A percentile compares a stretch with the other conserved stretches of the same genome.
Conservation (phyloP, 2,113 vertebrate genomes). For the Butorides virescens region DNA sequence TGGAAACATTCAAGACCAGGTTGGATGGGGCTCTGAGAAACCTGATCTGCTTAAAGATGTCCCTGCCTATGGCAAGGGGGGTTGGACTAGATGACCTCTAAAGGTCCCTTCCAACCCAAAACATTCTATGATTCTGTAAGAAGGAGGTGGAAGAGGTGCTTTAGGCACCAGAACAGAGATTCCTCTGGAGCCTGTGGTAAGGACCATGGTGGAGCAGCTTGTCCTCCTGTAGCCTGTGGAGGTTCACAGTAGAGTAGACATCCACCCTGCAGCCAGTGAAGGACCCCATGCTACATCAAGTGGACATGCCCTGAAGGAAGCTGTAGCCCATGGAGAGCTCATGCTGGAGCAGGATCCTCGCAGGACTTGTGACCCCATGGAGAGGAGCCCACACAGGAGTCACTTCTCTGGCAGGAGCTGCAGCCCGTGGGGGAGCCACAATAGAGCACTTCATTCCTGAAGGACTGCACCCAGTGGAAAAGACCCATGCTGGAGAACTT, state of each 20-base stretch:
- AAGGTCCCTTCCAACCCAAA: too few species aligned
- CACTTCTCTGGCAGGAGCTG: not conserved
- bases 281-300: not conserved
- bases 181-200: rapidly evolving
- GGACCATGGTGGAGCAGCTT: not conserved
- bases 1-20: too few species aligned
- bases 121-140: too few species aligned
- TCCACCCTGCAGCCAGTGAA: rapidly evolving
- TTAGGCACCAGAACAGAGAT: not conserved
- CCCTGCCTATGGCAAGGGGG: too few species aligned
- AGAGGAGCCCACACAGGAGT: not conserved
- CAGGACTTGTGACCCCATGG: not conserved
- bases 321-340: not conserved
- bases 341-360: not conserved
- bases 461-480: not conserved
- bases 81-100: too few species aligned
- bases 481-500: not conserved
- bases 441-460: not conserved
- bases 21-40: too few species aligned
- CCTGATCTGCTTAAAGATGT: too few species aligned
- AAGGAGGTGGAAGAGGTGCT: not conserved
- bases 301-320: not conserved
- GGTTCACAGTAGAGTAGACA: not conserved
- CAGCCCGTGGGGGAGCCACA: not conserved
- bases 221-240: rapidly evolving